phyloP scores from a whole-genome alignment of 2,113 vertebrate species.

The Corythornis vintsioides region DNA sequence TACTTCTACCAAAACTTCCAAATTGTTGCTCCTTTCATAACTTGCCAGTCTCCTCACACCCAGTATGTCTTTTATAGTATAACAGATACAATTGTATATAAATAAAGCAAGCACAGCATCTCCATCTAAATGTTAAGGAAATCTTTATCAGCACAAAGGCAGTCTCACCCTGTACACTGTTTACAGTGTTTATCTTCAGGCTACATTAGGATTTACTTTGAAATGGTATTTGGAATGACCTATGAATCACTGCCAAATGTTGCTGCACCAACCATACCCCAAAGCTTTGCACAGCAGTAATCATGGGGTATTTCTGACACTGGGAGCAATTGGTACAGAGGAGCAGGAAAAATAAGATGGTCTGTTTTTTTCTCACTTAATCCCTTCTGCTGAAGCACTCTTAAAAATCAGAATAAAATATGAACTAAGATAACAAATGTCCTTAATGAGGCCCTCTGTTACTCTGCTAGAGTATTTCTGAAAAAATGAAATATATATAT shows the following conservation, averaged over 20 bases:
- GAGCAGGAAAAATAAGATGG: slow-evolving; percentile 57
- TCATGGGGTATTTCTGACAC: slow-evolving; percentile 7
- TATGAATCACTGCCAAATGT: slow-evolving; percentile 43
- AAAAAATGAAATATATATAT: slow-evolving; percentile 50
- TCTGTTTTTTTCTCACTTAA: slow-evolving; percentile 60
- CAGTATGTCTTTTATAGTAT: neutral
- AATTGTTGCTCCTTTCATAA: neutral
- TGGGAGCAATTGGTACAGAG: slow-evolving; percentile 36
- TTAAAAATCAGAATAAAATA: slow-evolving; percentile 77
- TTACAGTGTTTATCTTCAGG: slow-evolving; percentile 31
- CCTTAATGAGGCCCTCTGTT: slow-evolving; percentile 74
- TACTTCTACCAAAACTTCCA: neutral
- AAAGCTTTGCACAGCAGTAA: slow-evolving; percentile 49
- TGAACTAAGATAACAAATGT: slow-evolving; percentile 72
- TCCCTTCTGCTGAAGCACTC: slow-evolving; percentile 62
- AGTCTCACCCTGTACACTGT: neutral
- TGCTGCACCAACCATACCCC: slow-evolving; percentile 32
- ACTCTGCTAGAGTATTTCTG: slow-evolving; percentile 18
- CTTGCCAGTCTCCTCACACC: neutral
- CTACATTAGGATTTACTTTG: slow-evolving; percentile 47
- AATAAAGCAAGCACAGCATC: slow-evolving; percentile 23
- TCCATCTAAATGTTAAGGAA: slow-evolving; percentile 11
- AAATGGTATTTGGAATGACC: slow-evolving; percentile 46
- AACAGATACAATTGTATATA: neutral
- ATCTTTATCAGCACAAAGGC: slow-evolving; percentile 40